Evolutionary conservation across 1,140 invertebrate genomes (phyloP).

Genomic region (Hylaeus anthracinus): DNA sequence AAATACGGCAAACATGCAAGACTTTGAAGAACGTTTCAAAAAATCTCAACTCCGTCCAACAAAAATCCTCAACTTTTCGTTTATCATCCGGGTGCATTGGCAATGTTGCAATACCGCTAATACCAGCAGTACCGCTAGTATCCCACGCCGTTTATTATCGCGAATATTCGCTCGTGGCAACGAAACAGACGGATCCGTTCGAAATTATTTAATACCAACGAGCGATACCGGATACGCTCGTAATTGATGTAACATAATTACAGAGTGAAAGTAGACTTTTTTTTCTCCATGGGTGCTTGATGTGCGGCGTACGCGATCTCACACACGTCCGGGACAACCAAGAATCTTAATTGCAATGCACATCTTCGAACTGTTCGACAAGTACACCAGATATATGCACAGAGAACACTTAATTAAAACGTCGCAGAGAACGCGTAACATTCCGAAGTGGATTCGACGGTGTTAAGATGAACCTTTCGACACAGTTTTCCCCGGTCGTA

Average conservation of each 20-base stretch:
- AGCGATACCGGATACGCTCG: neutral
- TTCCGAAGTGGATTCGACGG: neutral
- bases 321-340: neutral
- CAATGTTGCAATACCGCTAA: neutral
- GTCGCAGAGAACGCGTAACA: constrained; percentile 8
- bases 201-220: neutral
- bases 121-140: no score
- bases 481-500: constrained; percentile 9
- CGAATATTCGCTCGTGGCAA: neutral
- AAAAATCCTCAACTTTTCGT: no score
- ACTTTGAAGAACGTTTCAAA: no score
- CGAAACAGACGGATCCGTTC: neutral
- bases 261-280: neutral
- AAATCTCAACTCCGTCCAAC: no score
- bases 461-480: constrained; percentile 21
- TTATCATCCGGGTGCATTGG: no score
- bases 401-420: constrained; percentile 27
- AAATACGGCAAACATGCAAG: no score
- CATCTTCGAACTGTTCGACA: constrained; percentile 14
- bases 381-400: neutral
- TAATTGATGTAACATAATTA: constrained; percentile 14
- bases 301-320: neutral
- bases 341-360: constrained; percentile 38
- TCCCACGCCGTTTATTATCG: neutral
- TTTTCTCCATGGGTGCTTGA: neutral